Percentiles rank a stretch among this genome's conserved stretches.
These are phyloP conservation scores for Odocoileus virginianus DNA, from an alignment of 2,113 vertebrate genomes.

Conservation along the genomic window DNA sequence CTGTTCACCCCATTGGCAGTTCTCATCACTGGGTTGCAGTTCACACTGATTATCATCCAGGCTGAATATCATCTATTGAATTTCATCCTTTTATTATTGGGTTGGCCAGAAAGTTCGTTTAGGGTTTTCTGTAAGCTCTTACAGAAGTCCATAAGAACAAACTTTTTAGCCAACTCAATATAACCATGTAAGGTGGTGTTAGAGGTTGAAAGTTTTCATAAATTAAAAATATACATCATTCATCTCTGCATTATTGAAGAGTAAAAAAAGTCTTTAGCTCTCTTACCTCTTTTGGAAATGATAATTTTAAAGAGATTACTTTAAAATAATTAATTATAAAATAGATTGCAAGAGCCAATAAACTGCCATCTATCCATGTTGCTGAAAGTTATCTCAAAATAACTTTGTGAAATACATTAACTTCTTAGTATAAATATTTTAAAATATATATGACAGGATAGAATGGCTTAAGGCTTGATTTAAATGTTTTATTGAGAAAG, in stretches of 20 bases:
- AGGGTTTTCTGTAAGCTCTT: background rate
- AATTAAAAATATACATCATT: conserved; percentile 37
- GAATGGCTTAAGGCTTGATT: background rate
- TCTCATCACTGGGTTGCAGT: background rate
- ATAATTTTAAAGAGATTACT: conserved; percentile 19
- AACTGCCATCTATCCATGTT: background rate
- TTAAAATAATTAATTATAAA: conserved; percentile 34
- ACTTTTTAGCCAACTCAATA: background rate
- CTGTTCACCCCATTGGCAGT: background rate
- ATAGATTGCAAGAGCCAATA: background rate
- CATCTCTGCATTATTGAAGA: background rate
- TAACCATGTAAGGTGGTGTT: background rate
- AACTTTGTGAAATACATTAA: background rate
- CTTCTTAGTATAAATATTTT: background rate
- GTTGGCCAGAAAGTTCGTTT: background rate
- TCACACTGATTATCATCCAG: background rate
- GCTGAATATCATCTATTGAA: background rate
- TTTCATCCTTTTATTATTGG: background rate
- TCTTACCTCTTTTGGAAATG: background rate
- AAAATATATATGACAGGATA: background rate
- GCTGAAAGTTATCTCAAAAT: conserved; percentile 25
- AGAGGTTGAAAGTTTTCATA: conserved; percentile 14
- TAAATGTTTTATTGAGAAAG: background rate
- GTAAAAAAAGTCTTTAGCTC: background rate
- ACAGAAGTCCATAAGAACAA: background rate